Evolutionary conservation across 1,140 invertebrate genomes (phyloP).

Genomic region (Zophobas atratus): DNA sequence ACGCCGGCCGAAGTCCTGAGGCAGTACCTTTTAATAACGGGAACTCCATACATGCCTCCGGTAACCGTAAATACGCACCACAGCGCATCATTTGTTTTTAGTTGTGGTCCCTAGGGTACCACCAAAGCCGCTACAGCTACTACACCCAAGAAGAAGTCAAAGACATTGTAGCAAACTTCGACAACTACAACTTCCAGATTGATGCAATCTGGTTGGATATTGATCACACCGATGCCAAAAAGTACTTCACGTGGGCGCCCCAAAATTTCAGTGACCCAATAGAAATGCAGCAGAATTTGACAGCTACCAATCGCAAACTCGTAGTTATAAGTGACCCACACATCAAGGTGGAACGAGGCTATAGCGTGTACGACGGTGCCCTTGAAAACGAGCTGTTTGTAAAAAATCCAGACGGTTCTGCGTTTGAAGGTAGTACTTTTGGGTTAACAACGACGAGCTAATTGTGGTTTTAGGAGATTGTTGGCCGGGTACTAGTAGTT

Average conservation of each 20-base stretch:
- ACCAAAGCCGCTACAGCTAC: conserved; percentile 85
- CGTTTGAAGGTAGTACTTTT: conserved; percentile 57
- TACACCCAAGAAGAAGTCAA: conserved; percentile 81
- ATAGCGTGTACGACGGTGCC: conserved; percentile 74
- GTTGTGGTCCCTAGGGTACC: conserved; percentile 80
- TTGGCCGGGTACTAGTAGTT: conserved; percentile 82
- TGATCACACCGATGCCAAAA: conserved; percentile 83
- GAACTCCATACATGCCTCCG: conserved; percentile 72
- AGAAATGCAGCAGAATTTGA: conserved; percentile 87
- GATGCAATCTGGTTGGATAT: conserved; percentile 85
- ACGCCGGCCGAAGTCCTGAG: conserved; percentile 86
- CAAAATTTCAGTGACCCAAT: conserved; percentile 76
- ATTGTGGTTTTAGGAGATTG: conserved; percentile 77
- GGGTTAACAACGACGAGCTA: conserved; percentile 29
- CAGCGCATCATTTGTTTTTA: not conserved
- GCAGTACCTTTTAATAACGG: conserved; percentile 91
- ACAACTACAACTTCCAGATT: conserved; percentile 79
- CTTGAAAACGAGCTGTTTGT: conserved; percentile 71
- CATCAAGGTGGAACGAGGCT: conserved; percentile 77
- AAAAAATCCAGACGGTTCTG: conserved; percentile 77
- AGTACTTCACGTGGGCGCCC: conserved; percentile 80
- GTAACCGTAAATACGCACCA: conserved; percentile 67
- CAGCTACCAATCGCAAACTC: conserved; percentile 67
- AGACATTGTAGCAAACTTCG: conserved; percentile 72
- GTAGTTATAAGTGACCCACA: conserved; percentile 84